Evolutionary conservation across 2,888 invertebrate species (phyloP).

Genomic region (Empis stercorea): DNA sequence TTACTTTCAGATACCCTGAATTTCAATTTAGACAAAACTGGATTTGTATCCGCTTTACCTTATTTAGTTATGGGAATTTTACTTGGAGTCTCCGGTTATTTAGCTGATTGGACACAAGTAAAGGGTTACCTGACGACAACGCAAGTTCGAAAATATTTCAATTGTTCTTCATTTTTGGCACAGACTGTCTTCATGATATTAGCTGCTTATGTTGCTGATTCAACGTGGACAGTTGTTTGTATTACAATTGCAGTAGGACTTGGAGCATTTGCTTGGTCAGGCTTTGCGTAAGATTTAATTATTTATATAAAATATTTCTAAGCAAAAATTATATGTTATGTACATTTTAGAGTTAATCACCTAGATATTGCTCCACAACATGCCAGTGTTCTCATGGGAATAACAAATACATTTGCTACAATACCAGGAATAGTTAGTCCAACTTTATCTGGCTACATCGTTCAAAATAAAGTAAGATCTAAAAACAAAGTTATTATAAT

Average conservation of each 20-base stretch:
- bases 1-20: conserved; percentile 57
- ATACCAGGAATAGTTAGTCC: conserved; percentile 88
- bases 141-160: conserved; percentile 59
- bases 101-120: conserved; percentile 65
- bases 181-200: conserved; percentile 80
- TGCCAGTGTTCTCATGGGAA: conserved; percentile 83
- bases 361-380: conserved; percentile 85
- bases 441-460: conserved; percentile 63
- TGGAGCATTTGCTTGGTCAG: conserved; percentile 88
- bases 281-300: conserved; percentile 53
- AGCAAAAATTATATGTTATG: background rate
- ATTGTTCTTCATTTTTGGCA: conserved; percentile 56
- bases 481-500: too few relatives aligned
- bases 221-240: conserved; percentile 60
- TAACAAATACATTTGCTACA: conserved; percentile 83
- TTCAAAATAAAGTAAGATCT: conserved; percentile 57
- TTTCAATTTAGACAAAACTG: conserved; percentile 64
- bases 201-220: conserved; percentile 59
- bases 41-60: conserved; percentile 73
- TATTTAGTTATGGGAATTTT: conserved; percentile 79
- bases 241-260: conserved; percentile 79
- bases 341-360: conserved; percentile 55
- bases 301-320: background rate
- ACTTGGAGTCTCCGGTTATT: conserved; percentile 64
- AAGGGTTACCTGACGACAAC: conserved; percentile 56